Evolutionary conservation across 2,888 invertebrate species (phyloP), one percentile per base, ranked within the genome.

Genomic region (Ceriagrion tenellum): DNA sequence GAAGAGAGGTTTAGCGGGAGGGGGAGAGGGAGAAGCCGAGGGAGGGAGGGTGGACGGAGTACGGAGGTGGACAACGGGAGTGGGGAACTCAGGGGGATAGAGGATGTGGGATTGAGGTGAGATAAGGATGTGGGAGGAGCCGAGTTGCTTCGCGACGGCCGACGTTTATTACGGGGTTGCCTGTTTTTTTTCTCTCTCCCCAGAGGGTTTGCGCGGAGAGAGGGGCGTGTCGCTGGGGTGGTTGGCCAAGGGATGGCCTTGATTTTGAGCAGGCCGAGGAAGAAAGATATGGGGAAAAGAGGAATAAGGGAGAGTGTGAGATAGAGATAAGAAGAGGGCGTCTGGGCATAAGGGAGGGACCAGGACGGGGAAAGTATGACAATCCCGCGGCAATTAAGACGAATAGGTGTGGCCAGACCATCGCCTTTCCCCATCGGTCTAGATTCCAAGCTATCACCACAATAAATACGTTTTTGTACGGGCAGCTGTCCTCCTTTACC

Each of bases 51-150:
- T 59, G 20, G 20, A 20, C 59, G 59, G 20, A 59, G 59, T 20
- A 59, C 59, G 47, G 18, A 59, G 59, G 59, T 59, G 59, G 59
- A 59, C 59, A 59, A 23, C 20, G 12, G 59, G 47, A 8, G 8
- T 47, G 47, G 47, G 47, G 8, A 47, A n/a, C n/a, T n/a, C 47
- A 8, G 6, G 69, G 69, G 10, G n/a, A 23, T 26, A 26, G n/a
- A n/a, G 10, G n/a, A 26, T 69, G 47, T 47, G 47, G 47, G 69
- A 69, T 23, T n/a, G 12, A n/a, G 35, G 81, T 35, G 30, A 35
- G 81, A 81, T 69, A 69, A 69, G 69, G 69, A 69, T 69, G 59
- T 59, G 81, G 81, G 81, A 81, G 35, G 81, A 18, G 81, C 69
- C 23, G 81, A 81, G 81, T 69, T 69, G 69, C 81, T 81, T 81